Conservation (phyloP, 2,113 vertebrate species). For the Psophia crepitans region DNA sequence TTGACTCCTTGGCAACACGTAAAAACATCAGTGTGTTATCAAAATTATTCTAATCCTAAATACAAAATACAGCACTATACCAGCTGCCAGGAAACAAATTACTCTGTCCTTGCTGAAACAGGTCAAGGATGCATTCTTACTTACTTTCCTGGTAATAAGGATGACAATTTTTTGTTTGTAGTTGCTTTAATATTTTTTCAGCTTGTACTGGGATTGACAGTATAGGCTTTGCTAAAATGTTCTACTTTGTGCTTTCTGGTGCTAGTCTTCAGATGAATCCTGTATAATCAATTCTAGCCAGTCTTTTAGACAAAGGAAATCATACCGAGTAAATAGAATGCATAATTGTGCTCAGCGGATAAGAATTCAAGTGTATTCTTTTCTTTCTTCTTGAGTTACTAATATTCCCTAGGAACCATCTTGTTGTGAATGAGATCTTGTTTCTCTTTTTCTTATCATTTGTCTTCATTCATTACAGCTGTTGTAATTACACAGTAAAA, state of each 20-base stretch:
- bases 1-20: too few species aligned
- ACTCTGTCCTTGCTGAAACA: too few species aligned
- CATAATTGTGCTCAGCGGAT: neutral
- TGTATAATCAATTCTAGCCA: neutral
- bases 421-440: neutral
- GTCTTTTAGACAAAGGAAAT: slow-evolving; percentile 1
- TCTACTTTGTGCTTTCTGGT: neutral
- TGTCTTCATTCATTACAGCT: slow-evolving; percentile 30
- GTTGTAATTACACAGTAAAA: slow-evolving; percentile 22
- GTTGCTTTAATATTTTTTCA: neutral
- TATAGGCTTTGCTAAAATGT: neutral
- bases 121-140: neutral
- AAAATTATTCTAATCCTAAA: too few species aligned
- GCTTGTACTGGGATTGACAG: neutral
- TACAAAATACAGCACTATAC: too few species aligned
- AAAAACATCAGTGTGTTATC: too few species aligned
- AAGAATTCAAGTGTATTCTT: neutral
- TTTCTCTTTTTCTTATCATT: slow-evolving; percentile 4
- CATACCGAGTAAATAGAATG: neutral
- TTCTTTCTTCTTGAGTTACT: slow-evolving; percentile 7
- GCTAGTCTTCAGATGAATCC: neutral
- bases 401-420: neutral
- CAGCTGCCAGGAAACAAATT: too few species aligned
- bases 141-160: neutral
- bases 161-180: neutral